Conservation (phyloP, 1,140 invertebrate genomes). For the Aphelinus atriplicis region DNA sequence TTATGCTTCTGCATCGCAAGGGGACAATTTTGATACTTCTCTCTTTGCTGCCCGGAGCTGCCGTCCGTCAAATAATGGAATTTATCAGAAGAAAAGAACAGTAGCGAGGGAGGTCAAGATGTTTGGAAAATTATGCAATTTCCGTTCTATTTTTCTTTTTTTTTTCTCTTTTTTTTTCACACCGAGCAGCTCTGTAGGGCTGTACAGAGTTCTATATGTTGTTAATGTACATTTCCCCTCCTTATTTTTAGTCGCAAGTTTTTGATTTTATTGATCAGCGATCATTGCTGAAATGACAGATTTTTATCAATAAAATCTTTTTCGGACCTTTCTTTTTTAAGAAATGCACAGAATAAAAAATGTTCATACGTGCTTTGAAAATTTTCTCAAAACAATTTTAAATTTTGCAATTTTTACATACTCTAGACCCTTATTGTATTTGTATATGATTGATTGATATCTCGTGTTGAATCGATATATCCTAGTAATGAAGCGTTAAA, state of each 20-base stretch:
- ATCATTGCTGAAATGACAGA: no score
- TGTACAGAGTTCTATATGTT: conserved; percentile 23
- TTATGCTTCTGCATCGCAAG: conserved; percentile 13
- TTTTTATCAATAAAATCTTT: no score
- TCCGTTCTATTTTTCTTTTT: conserved; percentile 19
- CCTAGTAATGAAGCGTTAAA: conserved; percentile 18
- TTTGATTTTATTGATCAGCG: no score
- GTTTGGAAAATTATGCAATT: conserved; percentile 5
- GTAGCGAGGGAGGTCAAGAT: conserved; percentile 17
- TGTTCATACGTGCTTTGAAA: conserved; percentile 18
- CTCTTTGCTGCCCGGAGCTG: conserved; percentile 18
- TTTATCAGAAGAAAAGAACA: conserved; percentile 26
- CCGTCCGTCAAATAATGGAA: conserved; percentile 33
- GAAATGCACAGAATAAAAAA: conserved; percentile 4
- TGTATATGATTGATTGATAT: conserved; percentile 29
- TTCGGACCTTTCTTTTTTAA: background rate
- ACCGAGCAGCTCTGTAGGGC: background rate
- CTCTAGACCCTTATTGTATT: conserved; percentile 19
- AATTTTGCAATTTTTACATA: conserved; percentile 30
- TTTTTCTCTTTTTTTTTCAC: background rate
- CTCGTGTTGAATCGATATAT: conserved; percentile 24
- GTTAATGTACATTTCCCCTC: conserved; percentile 33
- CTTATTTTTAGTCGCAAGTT: conserved; percentile 15
- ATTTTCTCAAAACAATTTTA: conserved; percentile 8
- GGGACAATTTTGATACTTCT: conserved; percentile 25